Conservation (phyloP, 2,797 vertebrate species). For the Hylomyscus alleni region DNA sequence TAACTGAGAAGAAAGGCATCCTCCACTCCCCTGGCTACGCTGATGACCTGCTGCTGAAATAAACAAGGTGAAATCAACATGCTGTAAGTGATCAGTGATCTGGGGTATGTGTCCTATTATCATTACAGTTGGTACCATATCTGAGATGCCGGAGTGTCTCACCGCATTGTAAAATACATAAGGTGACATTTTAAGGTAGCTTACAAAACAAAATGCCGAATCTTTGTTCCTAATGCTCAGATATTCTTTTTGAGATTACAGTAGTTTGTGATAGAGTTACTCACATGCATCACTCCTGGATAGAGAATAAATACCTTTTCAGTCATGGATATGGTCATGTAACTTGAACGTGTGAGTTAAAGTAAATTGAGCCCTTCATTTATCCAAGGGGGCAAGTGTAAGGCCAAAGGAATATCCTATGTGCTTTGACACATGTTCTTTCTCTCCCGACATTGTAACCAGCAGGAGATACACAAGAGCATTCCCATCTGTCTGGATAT, state of each 20-base stretch:
- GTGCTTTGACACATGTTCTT: background rate
- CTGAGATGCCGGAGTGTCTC: background rate
- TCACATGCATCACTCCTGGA: background rate
- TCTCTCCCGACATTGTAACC: background rate
- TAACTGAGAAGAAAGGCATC: conserved; percentile 31
- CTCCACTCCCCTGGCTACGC: background rate
- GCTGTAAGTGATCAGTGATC: background rate
- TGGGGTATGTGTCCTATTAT: background rate
- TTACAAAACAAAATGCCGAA: conserved; percentile 30
- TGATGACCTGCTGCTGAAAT: background rate
- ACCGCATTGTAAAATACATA: background rate
- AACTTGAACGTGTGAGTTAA: conserved; percentile 19
- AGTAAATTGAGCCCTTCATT: background rate
- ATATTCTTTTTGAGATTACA: conserved; percentile 10
- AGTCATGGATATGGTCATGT: background rate
- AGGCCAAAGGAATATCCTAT: background rate
- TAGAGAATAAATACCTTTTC: background rate
- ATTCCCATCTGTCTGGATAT: background rate
- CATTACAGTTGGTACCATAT: background rate
- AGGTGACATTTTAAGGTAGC: conserved; percentile 38
- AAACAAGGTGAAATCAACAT: conserved; percentile 14
- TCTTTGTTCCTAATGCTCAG: background rate
- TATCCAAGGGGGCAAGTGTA: background rate
- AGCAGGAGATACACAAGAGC: background rate
- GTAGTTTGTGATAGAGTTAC: background rate